Percentiles rank a stretch among this genome's conserved stretches.
Conservation (phyloP, 1,140 invertebrate genomes). For the Camponotus floridanus region DNA sequence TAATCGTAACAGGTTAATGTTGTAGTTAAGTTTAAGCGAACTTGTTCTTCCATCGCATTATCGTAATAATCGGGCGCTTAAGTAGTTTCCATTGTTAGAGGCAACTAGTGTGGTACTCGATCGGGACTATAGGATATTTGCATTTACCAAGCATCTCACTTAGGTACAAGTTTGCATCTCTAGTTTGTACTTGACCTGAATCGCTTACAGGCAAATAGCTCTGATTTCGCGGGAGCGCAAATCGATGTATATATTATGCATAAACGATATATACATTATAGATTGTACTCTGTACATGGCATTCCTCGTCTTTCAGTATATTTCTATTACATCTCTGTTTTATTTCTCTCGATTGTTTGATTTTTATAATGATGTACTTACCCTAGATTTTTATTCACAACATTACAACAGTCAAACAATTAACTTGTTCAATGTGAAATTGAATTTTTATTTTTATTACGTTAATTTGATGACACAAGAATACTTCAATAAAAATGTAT, state of each 20-base stretch:
- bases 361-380: not conserved
- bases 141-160: conserved; percentile 59
- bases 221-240: conserved; percentile 45
- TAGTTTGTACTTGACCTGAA: conserved; percentile 72
- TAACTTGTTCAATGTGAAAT: not conserved
- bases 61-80: conserved; percentile 56
- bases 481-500: not conserved
- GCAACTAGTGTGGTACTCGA: conserved; percentile 64
- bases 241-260: conserved; percentile 40
- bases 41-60: conserved; percentile 59
- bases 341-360: not conserved
- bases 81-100: conserved; percentile 65
- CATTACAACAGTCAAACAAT: not conserved
- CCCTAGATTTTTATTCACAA: not conserved
- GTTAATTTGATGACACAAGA: not conserved
- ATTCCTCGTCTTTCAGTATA: not conserved
- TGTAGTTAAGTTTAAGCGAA: conserved; percentile 57
- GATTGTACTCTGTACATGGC: not conserved
- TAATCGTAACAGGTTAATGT: conserved; percentile 18
- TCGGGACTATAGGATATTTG: conserved; percentile 69
- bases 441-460: not conserved
- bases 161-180: conserved; percentile 64
- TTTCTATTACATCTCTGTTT: not conserved
- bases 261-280: conserved; percentile 5
- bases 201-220: conserved; percentile 66